Conservation (phyloP, 2,797 vertebrate species). For the Peromyscus attwateri region DNA sequence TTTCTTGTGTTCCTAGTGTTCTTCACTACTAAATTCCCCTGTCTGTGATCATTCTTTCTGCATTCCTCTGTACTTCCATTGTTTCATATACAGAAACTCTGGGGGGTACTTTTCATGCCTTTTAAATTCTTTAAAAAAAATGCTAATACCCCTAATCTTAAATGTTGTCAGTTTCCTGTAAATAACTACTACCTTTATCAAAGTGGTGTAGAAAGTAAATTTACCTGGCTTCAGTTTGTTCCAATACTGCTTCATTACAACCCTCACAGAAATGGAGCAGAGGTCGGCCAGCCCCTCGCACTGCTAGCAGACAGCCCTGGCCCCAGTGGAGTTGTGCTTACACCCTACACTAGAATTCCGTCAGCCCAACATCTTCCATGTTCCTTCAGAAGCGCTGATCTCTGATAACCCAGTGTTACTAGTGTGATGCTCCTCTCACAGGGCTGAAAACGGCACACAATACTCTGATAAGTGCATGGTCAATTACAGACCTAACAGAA, state of each 20-base stretch:
- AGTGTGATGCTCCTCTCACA: background rate
- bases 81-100: slow-evolving; percentile 25
- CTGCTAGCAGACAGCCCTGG: background rate
- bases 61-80: background rate
- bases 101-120: background rate
- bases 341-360: background rate
- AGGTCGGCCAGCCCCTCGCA: background rate
- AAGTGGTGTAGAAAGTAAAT: background rate
- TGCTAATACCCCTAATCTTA: background rate
- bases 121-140: slow-evolving; percentile 44
- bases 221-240: slow-evolving; percentile 52
- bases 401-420: background rate
- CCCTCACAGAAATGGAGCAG: background rate
- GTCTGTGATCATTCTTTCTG: background rate
- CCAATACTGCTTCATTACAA: background rate
- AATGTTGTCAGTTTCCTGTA: background rate
- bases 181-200: slow-evolving; percentile 45
- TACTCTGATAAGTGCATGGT: background rate
- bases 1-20: background rate
- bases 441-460: background rate
- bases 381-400: background rate
- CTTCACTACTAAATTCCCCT: background rate
- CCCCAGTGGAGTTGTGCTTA: background rate
- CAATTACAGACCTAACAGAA: background rate
- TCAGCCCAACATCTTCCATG: background rate